Conservation (phyloP, 2,888 invertebrate genomes). For the Lymantria monacha region DNA sequence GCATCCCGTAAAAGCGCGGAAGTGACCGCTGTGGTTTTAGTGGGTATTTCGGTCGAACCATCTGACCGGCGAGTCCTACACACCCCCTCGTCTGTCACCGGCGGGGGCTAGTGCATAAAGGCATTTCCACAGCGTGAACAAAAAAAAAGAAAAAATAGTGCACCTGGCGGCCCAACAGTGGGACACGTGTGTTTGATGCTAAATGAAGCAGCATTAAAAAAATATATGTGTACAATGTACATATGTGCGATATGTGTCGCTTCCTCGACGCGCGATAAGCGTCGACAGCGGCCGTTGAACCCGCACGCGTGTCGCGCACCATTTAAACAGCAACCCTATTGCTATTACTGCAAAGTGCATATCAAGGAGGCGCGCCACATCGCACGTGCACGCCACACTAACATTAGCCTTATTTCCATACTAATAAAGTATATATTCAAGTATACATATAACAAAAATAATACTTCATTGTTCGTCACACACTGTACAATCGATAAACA, state of each 20-base stretch:
- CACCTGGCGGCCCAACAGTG: too few relatives aligned
- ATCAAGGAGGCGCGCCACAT: neutral
- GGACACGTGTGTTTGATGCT: too few relatives aligned
- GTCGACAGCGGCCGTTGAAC: constrained; percentile 21
- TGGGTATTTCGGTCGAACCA: too few relatives aligned
- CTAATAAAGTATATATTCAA: constrained; percentile 5
- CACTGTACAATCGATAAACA: neutral
- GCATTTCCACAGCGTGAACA: too few relatives aligned
- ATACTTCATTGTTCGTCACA: constrained; percentile 10
- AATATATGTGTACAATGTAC: too few relatives aligned
- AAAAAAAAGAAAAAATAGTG: too few relatives aligned
- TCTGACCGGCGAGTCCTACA: too few relatives aligned
- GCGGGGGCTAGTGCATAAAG: too few relatives aligned
- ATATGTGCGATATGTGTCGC: neutral
- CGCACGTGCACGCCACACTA: constrained; percentile 4
- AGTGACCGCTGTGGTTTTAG: too few relatives aligned
- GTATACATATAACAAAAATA: constrained; percentile 20
- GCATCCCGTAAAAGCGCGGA: too few relatives aligned
- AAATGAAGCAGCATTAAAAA: too few relatives aligned
- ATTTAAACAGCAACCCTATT: constrained; percentile 7
- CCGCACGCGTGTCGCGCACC: constrained; percentile 25
- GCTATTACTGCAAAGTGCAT: accelerated
- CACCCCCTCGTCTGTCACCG: too few relatives aligned
- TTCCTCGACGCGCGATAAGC: neutral
- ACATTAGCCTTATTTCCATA: constrained; percentile 17